Conservation (phyloP, 2,797 vertebrate genomes). For the Alcedo atthis region DNA sequence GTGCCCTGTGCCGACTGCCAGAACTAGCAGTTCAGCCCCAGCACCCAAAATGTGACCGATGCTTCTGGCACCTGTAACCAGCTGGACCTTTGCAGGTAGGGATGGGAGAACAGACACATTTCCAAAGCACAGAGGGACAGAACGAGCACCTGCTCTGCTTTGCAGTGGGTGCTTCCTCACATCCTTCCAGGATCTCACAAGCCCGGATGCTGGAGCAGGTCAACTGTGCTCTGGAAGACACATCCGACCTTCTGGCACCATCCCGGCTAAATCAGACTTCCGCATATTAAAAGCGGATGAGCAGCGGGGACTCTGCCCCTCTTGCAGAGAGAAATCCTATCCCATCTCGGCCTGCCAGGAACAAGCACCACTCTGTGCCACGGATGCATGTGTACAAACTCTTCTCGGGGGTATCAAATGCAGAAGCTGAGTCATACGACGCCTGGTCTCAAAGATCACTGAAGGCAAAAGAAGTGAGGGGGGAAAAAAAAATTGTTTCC, state of each 20-base stretch:
- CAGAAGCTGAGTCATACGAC: conserved; percentile 39
- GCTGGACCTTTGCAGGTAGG: background rate
- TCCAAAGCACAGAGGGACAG: background rate
- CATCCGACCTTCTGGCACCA: background rate
- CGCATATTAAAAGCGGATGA: background rate
- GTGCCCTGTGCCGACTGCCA: background rate
- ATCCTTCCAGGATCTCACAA: background rate
- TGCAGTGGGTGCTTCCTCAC: fast-evolving
- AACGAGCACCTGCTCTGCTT: background rate
- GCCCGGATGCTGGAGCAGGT: background rate
- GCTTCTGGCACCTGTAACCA: background rate
- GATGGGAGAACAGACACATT: background rate
- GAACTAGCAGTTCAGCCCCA: background rate
- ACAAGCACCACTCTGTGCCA: background rate
- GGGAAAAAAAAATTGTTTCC: background rate
- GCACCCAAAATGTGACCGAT: background rate
- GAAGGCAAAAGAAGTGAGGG: background rate
- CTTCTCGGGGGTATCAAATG: conserved; percentile 38
- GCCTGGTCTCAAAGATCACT: conserved; percentile 18
- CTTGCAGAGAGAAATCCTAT: conserved; percentile 22
- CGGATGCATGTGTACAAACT: conserved; percentile 19
- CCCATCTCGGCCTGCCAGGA: background rate
- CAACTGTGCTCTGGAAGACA: background rate
- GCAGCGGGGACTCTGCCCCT: background rate
- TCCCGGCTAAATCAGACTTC: background rate